A percentile compares a stretch with the other conserved stretches of the same genome.
These are phyloP conservation scores for Troides aeacus DNA, from an alignment of 2,888 invertebrate genomes.

Conservation along the genomic window DNA sequence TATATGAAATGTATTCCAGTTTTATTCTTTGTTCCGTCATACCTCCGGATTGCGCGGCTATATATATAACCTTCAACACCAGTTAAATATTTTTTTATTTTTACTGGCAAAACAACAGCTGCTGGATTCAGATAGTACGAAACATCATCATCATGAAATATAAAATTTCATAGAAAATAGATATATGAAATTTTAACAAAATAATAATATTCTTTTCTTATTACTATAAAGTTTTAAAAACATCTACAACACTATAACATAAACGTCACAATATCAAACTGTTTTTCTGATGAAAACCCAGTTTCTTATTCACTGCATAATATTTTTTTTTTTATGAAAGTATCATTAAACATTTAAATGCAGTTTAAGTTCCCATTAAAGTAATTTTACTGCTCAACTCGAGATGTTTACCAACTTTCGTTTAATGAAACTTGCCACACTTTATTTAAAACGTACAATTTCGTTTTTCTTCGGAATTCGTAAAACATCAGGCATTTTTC, in stretches of 20 bases:
- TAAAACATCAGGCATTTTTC: background rate
- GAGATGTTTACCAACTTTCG: constrained; percentile 11
- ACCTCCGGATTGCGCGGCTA: no score
- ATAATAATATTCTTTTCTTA: no score
- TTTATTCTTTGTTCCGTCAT: no score
- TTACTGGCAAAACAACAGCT: no score
- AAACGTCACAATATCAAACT: background rate
- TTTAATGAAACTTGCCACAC: background rate
- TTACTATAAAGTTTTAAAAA: background rate
- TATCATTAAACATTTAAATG: constrained; percentile 16
- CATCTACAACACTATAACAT: background rate
- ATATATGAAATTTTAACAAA: background rate
- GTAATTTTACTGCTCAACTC: constrained; percentile 19
- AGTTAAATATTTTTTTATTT: no score
- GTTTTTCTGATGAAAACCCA: background rate
- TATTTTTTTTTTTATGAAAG: background rate
- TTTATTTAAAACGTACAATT: background rate
- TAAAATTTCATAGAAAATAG: background rate
- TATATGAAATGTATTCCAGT: no score
- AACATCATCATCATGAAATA: background rate
- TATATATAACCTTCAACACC: no score
- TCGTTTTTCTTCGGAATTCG: background rate
- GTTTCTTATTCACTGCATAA: background rate
- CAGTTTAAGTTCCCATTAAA: constrained; percentile 21
- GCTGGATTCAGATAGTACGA: no score